Evolutionary conservation across 2,113 vertebrate species (phyloP), one percentile per base, ranked within the genome.

Genomic region (Sinocyclocheilus anophthalmus): DNA sequence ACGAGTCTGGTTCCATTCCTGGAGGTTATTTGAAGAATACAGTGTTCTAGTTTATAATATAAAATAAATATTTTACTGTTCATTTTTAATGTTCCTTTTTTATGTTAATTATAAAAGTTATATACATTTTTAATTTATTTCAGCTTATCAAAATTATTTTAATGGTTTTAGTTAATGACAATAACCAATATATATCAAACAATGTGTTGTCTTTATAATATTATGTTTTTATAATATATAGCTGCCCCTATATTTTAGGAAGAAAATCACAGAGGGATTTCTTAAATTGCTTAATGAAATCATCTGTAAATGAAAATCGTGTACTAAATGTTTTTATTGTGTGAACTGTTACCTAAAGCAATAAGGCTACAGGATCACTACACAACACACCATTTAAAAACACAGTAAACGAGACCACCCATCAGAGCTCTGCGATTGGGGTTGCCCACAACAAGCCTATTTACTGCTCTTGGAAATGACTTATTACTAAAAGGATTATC

Each of bases 401-500:
- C 65, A 61, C 72, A 24, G 53, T 33, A 72, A 73, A 81, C 20
- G 7, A 69, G 81, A 59, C 87, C 67, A 80, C 61, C 72, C 73
- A 83, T 85, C 61, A 72, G 70, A 86, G 63, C 73, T 55, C 3
- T 12, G 61, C 13, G 76, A 39, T 30, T 77, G 72, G 42, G 84
- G 72, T 67, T 85, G 37, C 81, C 80, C 80, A 77, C 87, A 86
- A 91, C 91, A 89, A 89, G 89, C 92, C 94, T 91, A 93, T 88
- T 91, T 85, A 79, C 85, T 91, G 90, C 93, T 93, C 88, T 88
- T 90, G 90, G 86, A 93, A 94, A 93, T 92, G 88, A 92, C 92
- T 93, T 93, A 94, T 90, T 92, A 90, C 91, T 94, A 94, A 95
- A 93, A 91, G 93, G 94, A 95, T 95, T 95, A 94, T 86, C 86